phyloP scores from a whole-genome alignment of 2,113 vertebrate species.

The Oncorhynchus kisutch region DNA sequence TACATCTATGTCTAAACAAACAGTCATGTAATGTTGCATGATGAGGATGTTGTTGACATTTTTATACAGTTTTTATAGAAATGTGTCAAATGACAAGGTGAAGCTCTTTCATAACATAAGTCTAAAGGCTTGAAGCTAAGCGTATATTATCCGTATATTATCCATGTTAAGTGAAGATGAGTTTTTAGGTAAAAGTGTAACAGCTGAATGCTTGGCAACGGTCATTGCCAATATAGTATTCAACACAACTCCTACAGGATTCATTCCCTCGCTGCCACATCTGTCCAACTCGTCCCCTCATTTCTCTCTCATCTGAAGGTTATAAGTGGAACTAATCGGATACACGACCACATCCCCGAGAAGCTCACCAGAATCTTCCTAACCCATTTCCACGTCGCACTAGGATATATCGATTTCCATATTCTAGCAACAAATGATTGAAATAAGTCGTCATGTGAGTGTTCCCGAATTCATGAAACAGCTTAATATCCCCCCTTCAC shows the following conservation, averaged over 20 bases:
- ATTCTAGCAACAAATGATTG: slow-evolving; percentile 18
- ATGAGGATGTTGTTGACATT: too few relatives aligned
- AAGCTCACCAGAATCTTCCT: slow-evolving; percentile 36
- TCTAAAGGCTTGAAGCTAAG: too few relatives aligned
- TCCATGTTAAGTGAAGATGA: too few relatives aligned
- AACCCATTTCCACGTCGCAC: slow-evolving; percentile 33
- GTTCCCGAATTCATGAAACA: not conserved
- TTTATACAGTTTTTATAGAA: too few relatives aligned
- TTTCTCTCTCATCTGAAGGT: slow-evolving; percentile 37
- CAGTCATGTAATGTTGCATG: too few relatives aligned
- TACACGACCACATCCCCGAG: slow-evolving; percentile 8
- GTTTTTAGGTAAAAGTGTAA: too few relatives aligned
- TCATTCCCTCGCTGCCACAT: not conserved
- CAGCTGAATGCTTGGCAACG: too few relatives aligned
- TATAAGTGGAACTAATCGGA: slow-evolving; percentile 33
- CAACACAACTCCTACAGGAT: not conserved
- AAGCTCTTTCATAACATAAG: too few relatives aligned
- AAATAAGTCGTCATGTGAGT: slow-evolving; percentile 12
- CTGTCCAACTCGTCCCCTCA: slow-evolving; percentile 15
- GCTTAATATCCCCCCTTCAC: slow-evolving; percentile 5
- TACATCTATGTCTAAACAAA: too few relatives aligned
- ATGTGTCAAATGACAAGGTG: too few relatives aligned
- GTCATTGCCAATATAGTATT: slow-evolving; percentile 10
- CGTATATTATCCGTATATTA: too few relatives aligned
- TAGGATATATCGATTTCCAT: slow-evolving; percentile 31